Conservation (phyloP, 2,797 vertebrate species). For the Melanotaenia maccullochi region DNA sequence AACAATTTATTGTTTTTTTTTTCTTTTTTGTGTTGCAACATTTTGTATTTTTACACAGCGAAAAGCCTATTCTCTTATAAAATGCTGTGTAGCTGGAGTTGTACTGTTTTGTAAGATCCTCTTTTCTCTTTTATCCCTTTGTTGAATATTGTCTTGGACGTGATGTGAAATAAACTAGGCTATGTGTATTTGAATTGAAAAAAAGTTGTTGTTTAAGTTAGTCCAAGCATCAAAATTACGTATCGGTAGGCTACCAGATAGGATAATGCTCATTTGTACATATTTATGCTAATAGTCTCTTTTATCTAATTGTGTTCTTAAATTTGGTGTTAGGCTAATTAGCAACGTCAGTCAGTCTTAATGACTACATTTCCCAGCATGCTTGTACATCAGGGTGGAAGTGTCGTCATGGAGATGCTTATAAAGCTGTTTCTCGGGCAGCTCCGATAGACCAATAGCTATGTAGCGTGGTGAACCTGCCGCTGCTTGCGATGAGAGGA, state of each 20-base stretch:
- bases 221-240: neutral
- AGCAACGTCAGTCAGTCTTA: neutral
- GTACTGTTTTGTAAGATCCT: no score
- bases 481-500: constrained; percentile 68
- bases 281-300: neutral
- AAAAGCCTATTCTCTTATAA: neutral
- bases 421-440: constrained; percentile 75
- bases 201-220: neutral
- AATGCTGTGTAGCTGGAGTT: no score
- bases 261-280: neutral
- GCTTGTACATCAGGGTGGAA: constrained; percentile 61
- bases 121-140: neutral
- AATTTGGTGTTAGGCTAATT: neutral
- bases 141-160: no score
- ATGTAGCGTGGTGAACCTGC: constrained; percentile 77
- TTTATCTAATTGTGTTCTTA: neutral
- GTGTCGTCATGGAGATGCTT: constrained; percentile 74
- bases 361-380: constrained; percentile 79
- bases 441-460: constrained; percentile 52
- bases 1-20: no score
- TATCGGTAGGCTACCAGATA: neutral
- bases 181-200: neutral
- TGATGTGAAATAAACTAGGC: neutral
- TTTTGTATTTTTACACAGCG: no score
- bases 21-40: no score